Conservation (phyloP, 2,888 invertebrate species). For the Dioctria linearis region DNA sequence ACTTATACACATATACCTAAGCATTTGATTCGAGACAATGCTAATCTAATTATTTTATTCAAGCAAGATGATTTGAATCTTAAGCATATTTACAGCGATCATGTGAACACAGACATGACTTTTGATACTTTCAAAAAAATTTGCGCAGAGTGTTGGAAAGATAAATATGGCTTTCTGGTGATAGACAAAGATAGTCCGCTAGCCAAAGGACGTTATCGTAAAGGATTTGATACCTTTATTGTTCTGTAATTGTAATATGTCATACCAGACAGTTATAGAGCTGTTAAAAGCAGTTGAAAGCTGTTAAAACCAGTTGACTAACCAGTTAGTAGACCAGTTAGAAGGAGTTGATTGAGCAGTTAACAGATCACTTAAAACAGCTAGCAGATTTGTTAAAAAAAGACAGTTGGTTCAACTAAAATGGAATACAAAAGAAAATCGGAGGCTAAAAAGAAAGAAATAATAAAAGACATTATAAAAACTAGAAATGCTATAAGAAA, state of each 20-base stretch:
- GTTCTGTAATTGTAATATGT: background rate
- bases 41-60: constrained; percentile 61
- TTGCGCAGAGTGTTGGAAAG: too few species aligned
- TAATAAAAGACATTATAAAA: too few species aligned
- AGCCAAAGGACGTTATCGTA: constrained; percentile 58
- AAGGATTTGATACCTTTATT: constrained; percentile 60
- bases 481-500: background rate
- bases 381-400: too few species aligned
- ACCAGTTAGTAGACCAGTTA: background rate
- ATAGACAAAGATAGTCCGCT: constrained; percentile 63
- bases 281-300: background rate
- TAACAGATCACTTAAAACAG: too few species aligned
- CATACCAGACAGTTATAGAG: background rate
- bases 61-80: too few species aligned
- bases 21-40: constrained; percentile 66
- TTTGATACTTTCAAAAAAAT: too few species aligned
- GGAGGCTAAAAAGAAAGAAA: background rate
- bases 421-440: background rate
- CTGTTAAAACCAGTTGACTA: too few species aligned
- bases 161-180: constrained; percentile 24
- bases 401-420: too few species aligned
- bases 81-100: too few species aligned
- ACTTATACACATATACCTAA: constrained; percentile 60
- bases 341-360: background rate
- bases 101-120: too few species aligned